Evolutionary conservation across 2,797 vertebrate species (phyloP).

Genomic region (Menidia menidia): DNA sequence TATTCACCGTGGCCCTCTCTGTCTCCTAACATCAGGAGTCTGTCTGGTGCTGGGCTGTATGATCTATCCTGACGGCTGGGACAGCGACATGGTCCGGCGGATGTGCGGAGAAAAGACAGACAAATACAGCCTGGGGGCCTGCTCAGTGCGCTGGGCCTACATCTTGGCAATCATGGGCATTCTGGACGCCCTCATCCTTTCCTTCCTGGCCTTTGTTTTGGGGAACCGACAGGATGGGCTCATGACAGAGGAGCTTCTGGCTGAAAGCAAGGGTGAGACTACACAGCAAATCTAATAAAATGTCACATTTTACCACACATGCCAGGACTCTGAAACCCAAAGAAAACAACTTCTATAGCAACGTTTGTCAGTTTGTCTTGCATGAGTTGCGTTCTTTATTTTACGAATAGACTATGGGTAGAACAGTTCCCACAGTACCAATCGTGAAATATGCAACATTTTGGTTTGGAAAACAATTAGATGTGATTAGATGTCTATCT

Average conservation of each 20-base stretch:
- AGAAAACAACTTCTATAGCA: background rate
- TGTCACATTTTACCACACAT: constrained; percentile 24
- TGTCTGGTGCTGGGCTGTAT: constrained; percentile 95
- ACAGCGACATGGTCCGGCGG: constrained; percentile 91
- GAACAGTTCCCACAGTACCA: no score
- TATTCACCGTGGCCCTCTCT: background rate
- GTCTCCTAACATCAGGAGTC: constrained; percentile 79
- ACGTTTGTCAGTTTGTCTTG: no score
- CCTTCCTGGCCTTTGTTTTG: constrained; percentile 95
- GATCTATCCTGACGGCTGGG: constrained; percentile 97
- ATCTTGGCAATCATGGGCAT: constrained; percentile 97
- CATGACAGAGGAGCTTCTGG: constrained; percentile 93
- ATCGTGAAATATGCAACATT: no score
- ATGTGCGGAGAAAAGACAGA: constrained; percentile 95
- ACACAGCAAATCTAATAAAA: constrained; percentile 15
- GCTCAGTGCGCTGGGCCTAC: constrained; percentile 95
- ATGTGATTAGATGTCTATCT: no score
- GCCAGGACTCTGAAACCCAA: constrained; percentile 4
- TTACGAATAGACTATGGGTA: no score
- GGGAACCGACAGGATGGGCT: constrained; percentile 95
- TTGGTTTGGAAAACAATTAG: no score
- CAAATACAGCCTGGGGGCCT: constrained; percentile 89
- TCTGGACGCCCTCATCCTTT: constrained; percentile 94
- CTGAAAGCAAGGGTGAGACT: constrained; percentile 90
- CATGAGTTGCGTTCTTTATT: no score